These are phyloP conservation scores for Ypsolopha scabrella DNA, from an alignment of 2,888 invertebrate genomes.

Conservation along the genomic window DNA sequence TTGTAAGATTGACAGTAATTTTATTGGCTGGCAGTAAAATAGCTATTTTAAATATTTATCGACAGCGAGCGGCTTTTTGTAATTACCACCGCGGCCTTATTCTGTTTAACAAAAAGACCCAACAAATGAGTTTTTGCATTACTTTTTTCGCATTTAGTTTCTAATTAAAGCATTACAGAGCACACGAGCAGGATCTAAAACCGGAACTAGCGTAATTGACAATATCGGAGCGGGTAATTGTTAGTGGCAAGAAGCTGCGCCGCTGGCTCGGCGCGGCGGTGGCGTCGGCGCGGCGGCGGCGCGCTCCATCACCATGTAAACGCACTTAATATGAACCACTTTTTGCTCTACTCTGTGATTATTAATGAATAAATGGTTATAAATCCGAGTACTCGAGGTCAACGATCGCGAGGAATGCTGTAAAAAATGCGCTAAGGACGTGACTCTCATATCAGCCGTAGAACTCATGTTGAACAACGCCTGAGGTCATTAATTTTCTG, in stretches of 20 bases:
- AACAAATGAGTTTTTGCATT: slow-evolving; percentile 19
- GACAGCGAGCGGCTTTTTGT: neutral
- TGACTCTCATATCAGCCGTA: slow-evolving; percentile 41
- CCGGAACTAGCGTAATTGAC: slow-evolving; percentile 58
- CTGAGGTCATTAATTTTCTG: slow-evolving; percentile 39
- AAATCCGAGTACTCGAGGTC: slow-evolving; percentile 55
- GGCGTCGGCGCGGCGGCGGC: slow-evolving; percentile 10
- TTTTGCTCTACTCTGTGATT: slow-evolving; percentile 52
- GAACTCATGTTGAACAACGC: slow-evolving; percentile 17
- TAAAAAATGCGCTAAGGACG: slow-evolving; percentile 63
- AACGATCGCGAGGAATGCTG: slow-evolving; percentile 54
- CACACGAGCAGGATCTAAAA: slow-evolving; percentile 49
- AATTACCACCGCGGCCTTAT: neutral
- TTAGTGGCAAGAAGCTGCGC: neutral
- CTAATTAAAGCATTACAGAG: slow-evolving; percentile 28
- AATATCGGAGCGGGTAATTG: slow-evolving; percentile 21
- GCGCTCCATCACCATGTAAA: slow-evolving; percentile 24
- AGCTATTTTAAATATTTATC: no score
- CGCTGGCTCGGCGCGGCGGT: slow-evolving; percentile 13
- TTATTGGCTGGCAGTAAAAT: no score
- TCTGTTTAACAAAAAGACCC: neutral
- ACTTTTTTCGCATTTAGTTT: slow-evolving; percentile 20
- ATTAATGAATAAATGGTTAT: slow-evolving; percentile 56
- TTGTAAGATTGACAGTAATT: neutral
- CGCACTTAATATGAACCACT: slow-evolving; percentile 50